phyloP scores from a whole-genome alignment of 2,888 invertebrate species.

The Sepiola atlantica region DNA sequence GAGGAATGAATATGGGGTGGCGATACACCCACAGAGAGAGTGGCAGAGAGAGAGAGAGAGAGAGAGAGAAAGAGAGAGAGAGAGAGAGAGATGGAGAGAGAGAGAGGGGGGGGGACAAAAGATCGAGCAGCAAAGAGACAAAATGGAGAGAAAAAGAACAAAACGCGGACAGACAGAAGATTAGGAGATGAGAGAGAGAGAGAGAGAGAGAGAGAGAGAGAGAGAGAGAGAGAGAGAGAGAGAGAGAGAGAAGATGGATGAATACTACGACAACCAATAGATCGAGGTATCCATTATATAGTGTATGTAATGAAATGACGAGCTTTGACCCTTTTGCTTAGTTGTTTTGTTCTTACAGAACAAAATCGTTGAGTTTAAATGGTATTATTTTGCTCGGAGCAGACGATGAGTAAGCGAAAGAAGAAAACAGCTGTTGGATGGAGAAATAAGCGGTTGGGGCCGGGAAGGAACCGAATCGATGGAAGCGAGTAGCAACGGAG shows the following conservation, averaged over 20 bases:
- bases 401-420: not conserved
- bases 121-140: too few relatives aligned
- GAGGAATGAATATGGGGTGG: not conserved
- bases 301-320: not conserved
- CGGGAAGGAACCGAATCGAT: not conserved
- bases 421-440: not conserved
- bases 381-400: not conserved
- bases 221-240: too few relatives aligned
- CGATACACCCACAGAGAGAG: not conserved
- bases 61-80: not conserved
- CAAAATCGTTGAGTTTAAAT: not conserved
- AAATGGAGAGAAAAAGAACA: too few relatives aligned
- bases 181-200: not conserved
- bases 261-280: not conserved
- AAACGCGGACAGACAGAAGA: not conserved
- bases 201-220: too few relatives aligned
- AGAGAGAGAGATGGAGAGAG: too few relatives aligned
- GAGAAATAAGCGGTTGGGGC: not conserved
- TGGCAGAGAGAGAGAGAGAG: not conserved
- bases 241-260: not conserved
- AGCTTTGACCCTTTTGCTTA: not conserved
- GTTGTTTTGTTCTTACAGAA: not conserved
- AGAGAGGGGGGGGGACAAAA: not conserved
- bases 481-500: not conserved
- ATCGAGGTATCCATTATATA: not conserved